These are phyloP conservation scores for Apodemus speciosus DNA, from an alignment of 2,113 vertebrate species.

Conservation along the genomic window DNA sequence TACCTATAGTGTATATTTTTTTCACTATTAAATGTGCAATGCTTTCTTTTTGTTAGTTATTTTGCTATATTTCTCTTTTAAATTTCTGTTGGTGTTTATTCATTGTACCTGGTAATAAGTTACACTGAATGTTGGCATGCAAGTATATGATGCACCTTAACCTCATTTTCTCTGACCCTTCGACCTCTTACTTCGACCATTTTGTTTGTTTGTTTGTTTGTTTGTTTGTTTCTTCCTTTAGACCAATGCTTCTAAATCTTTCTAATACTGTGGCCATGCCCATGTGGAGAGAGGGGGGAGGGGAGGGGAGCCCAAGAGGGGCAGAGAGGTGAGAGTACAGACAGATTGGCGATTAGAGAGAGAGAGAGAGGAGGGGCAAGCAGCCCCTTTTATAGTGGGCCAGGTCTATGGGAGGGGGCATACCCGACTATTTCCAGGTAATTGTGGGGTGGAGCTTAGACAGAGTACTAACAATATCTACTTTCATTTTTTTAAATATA, in stretches of 20 bases:
- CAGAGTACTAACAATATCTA: too few species aligned
- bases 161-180: neutral
- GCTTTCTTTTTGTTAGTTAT: neutral
- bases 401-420: too few species aligned
- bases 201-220: neutral
- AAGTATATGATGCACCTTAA: neutral
- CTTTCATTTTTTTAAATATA: neutral
- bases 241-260: neutral
- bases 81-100: neutral
- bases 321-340: too few species aligned
- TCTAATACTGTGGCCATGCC: neutral
- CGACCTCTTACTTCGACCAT: too few species aligned
- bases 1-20: neutral
- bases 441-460: too few species aligned
- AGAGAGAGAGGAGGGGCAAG: too few species aligned
- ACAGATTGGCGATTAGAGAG: too few species aligned
- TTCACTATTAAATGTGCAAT: neutral
- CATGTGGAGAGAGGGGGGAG: too few species aligned
- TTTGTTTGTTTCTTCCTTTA: neutral
- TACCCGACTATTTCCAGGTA: too few species aligned
- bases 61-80: neutral
- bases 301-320: too few species aligned
- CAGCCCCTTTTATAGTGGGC: too few species aligned
- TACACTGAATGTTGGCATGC: neutral
- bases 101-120: neutral